Evolutionary conservation across 2,888 invertebrate genomes (phyloP), one percentile per base, ranked within the genome.

Genomic region (Perizoma affinitatum): DNA sequence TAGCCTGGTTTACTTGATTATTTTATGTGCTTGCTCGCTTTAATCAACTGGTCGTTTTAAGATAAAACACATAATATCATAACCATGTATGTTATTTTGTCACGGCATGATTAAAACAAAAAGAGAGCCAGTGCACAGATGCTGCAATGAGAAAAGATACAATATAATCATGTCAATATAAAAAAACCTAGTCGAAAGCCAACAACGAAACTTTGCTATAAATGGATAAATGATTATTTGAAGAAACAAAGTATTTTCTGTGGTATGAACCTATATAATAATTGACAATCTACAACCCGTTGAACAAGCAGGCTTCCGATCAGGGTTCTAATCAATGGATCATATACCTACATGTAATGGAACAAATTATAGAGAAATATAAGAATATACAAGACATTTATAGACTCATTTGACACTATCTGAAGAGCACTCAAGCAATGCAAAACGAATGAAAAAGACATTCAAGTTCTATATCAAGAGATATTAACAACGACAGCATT

Each of bases 251-350:
- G 22, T 22, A 22, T 2, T 22, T 22, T 22, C 22, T 22, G 22
- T 22, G 22, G 22, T 22, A 22, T 22, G 22, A 22, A 22, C 22
- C 22, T 22, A 2, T 1, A 22, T 2, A 22, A 22, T 22, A 22
- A 1, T 22, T 22, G 38, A 38, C 38, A 38, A 7, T 7, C 38
- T 33, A 5, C 54, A 61, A 35, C 54, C 54, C 5, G 10, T 49
- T n/a, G 56, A 56, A 47, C 57, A 63, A 51, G 55, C 60, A 33
- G 63, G 63, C 4, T 63, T 64, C 10, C 46, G 48, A 6, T 41
- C 51, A 6, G 45, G 45, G 0, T 58, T 55, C 35, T 48, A 41
- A 10, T 56, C 65, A 33, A 56, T 35, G 6, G 61, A 65, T 46
- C 61, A 55, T 10, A 22, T 22, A 22, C 22, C 22, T 22, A 48